Base-by-base conservation (phyloP, 2,113 vertebrate species). In the Grantiella picta region DNA sequence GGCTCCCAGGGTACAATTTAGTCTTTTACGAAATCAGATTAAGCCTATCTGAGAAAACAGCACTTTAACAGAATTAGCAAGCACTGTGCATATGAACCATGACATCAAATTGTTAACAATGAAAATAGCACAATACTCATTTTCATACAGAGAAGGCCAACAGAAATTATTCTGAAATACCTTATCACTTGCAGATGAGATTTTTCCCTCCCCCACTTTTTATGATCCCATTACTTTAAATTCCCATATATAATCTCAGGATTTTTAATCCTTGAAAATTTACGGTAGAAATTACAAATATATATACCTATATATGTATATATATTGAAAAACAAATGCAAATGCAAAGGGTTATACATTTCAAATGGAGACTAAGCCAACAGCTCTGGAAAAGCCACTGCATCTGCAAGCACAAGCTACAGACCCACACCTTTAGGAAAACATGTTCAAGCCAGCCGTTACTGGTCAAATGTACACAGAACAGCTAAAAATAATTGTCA, bases 381-480 rank as follows among this genome's bases (percentile, higher is more conserved):
- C 28, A 69, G 61, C 73, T 79, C 44, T 56, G 35, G n/a, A 50
- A 73, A 61, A 78, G 33, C 53, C 82, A 52, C 66, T 75, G 14
- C 45, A 89, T 29, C 64, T 77, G 69, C 63, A 92, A 72, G 31
- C 31, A 40, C 7, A 44, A 63, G 23, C 53, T 69, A 65, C 0
- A 70, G 77, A 73, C 25, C 15, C 59, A 49, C 15, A 54, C 19
- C 33, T 64, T 82, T 31, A 73, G 42, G 64, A 77, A 83, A 80
- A 56, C 12, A 42, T 18, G 18, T 17, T 35, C 1, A 2, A 90
- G 15, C 31, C 54, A n/a, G 53, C 40, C 0, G 0, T 53, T 61
- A 24, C 18, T 47, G 33, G 20, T 63, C 29, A 92, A 50, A 52
- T 29, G 52, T 2, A 68, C 5, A 1, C 2, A 63, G 14, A 82